Base-by-base conservation (phyloP, 2,797 vertebrate species). In the Thunnus albacares region DNA sequence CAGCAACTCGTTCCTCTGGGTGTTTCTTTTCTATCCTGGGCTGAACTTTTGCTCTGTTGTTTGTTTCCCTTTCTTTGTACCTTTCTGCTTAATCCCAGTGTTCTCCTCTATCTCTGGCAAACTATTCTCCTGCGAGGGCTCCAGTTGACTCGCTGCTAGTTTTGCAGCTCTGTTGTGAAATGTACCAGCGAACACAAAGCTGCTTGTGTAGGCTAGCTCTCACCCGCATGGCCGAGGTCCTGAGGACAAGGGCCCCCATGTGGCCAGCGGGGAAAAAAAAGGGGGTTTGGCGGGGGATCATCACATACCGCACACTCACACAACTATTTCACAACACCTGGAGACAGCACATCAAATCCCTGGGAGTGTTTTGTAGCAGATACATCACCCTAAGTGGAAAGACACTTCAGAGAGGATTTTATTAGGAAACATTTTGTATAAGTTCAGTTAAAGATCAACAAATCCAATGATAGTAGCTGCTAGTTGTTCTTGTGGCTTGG, bases 251-350 rank as follows among this genome's bases (percentile, higher is more conserved):
- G 47, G 14, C 70, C 75, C 68, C 67, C 70, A 7, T 74, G 79
- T 65, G 79, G 77, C 81, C 64, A 38, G 33, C 14, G 20, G 69
- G 38, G n/a, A 55, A 62, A 52, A 62, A 56, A 85, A 64, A 43
- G 53, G 67, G 82, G 77, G 81, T 76, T 93, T 94, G 84, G 77
- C 79, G 52, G 56, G 43, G 63, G 73, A 87, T 90, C 71, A 90
- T 70, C 88, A 95, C 93, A 95, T 96, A 93, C 81, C 76, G 18
- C 94, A 93, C 87, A 76, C 64, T 72, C 64, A 49, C 89, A 89
- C 88, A 95, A 95, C 77, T 94, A 96, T 96, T 95, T 96, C 94
- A 94, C 94, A 90, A 96, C 95, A 95, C 90, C 89, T 77, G 76
- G 76, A 93, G 86, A 90, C 77, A 89, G 80, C 92, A 85, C 81